Percentiles rank a stretch among this genome's conserved stretches.
Evolutionary conservation across 2,888 invertebrate species (phyloP).

Genomic region (Agrotis ipsilon): DNA sequence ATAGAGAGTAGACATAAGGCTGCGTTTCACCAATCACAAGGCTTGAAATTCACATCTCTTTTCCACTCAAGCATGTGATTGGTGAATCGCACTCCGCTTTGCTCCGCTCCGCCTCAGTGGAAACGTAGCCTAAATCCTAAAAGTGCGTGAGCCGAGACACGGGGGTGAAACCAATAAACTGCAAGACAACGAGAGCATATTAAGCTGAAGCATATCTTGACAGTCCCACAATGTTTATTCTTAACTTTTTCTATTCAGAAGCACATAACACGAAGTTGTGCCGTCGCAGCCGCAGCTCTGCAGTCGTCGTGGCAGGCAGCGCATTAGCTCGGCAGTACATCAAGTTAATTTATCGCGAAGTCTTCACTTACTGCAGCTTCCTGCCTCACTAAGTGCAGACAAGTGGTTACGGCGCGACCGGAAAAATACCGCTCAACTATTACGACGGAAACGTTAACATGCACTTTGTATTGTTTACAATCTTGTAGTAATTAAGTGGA

Average conservation of each 20-base stretch:
- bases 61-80: too few species aligned
- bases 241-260: neutral
- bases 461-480: slow-evolving; percentile 8
- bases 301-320: slow-evolving; percentile 32
- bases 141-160: too few species aligned
- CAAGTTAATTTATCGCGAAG: slow-evolving; percentile 62
- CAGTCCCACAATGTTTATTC: neutral
- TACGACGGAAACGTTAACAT: slow-evolving; percentile 23
- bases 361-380: slow-evolving; percentile 57
- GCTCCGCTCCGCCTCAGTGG: too few species aligned
- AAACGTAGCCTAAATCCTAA: too few species aligned
- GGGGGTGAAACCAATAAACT: too few species aligned
- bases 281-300: slow-evolving; percentile 26
- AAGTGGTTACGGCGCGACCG: slow-evolving; percentile 16
- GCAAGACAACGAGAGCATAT: too few species aligned
- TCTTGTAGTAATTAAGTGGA: neutral
- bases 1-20: too few species aligned
- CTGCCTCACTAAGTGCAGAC: slow-evolving; percentile 52
- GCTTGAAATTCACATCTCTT: too few species aligned
- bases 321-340: slow-evolving; percentile 55
- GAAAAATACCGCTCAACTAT: slow-evolving; percentile 35
- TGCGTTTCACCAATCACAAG: too few species aligned
- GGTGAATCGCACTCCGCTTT: too few species aligned
- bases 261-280: slow-evolving; percentile 2
- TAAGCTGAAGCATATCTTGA: neutral